Evolutionary conservation across 2,888 invertebrate species (phyloP).

Genomic region (Abscondita cerata): DNA sequence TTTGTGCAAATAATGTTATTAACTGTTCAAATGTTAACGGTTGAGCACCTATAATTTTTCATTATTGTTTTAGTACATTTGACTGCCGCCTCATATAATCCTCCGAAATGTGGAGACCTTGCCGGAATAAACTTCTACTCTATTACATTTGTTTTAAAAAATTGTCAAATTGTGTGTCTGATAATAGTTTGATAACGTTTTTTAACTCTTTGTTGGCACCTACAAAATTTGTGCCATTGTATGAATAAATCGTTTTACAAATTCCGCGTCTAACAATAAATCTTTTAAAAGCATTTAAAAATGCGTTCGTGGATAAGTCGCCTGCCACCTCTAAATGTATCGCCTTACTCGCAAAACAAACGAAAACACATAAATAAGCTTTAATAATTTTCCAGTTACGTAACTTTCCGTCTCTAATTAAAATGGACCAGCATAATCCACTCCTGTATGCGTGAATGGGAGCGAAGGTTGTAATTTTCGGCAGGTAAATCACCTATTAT

Average conservation of each 20-base stretch:
- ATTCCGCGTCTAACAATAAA: conserved; percentile 29
- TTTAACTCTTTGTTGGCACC: neutral
- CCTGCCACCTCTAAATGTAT: conserved; percentile 44
- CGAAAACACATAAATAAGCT: conserved; percentile 37
- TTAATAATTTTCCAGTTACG: conserved; percentile 34
- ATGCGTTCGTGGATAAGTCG: conserved; percentile 38
- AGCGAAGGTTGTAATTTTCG: conserved; percentile 27
- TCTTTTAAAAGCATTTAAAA: conserved; percentile 38
- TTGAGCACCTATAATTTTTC: conserved; percentile 22
- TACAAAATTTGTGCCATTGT: neutral
- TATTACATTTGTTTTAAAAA: conserved; percentile 2
- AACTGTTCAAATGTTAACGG: conserved; percentile 29
- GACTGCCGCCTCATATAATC: conserved; percentile 23
- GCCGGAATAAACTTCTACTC: conserved; percentile 32
- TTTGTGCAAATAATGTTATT: conserved; percentile 29
- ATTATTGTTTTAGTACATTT: conserved; percentile 32
- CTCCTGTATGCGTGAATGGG: conserved; percentile 35
- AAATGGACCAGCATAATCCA: conserved; percentile 41
- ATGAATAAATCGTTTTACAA: conserved; percentile 2
- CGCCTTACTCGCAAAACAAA: conserved; percentile 40
- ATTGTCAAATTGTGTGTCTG: neutral
- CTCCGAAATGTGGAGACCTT: conserved; percentile 26
- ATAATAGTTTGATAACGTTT: conserved; percentile 3
- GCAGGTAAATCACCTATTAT: conserved; percentile 45
- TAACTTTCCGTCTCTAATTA: conserved; percentile 30